phyloP scores from a whole-genome alignment of 2,113 vertebrate genomes.

The Macquaria ambigua region DNA sequence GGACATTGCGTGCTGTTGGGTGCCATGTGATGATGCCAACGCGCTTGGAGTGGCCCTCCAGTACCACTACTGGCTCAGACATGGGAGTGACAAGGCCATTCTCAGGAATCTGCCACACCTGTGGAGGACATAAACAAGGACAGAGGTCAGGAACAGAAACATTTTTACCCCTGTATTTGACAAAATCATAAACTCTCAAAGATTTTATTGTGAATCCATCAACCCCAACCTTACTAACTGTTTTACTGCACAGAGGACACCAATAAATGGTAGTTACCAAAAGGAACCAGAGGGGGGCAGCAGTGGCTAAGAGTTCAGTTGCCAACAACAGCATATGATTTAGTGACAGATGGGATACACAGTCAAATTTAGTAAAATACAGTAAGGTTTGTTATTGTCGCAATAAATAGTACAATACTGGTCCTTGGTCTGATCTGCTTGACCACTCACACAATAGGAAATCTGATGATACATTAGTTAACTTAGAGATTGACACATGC shows the following conservation, averaged over 20 bases:
- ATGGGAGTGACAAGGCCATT: conserved; percentile 92
- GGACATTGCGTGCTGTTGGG: conserved; percentile 93
- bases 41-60: conserved; percentile 96
- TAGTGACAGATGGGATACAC: not conserved
- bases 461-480: not conserved
- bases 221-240: not conserved
- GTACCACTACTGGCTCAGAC: conserved; percentile 91
- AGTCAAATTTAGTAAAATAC: conserved; percentile 5
- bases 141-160: not conserved
- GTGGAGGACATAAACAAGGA: conserved; percentile 15
- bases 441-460: not conserved
- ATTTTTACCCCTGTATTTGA: not conserved
- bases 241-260: not conserved
- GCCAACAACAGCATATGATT: not conserved
- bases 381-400: not conserved
- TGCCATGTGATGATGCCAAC: conserved; percentile 98
- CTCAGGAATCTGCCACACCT: conserved; percentile 99
- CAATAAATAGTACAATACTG: not conserved
- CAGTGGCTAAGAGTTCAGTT: conserved; percentile 43
- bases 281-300: conserved; percentile 71
- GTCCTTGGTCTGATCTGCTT: not conserved
- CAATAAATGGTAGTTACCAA: conserved; percentile 39
- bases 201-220: not conserved
- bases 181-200: not conserved
- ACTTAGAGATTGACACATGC: not conserved